These are phyloP conservation scores for Thymelicus acteon DNA, from an alignment of 2,888 invertebrate genomes.

Conservation along the genomic window DNA sequence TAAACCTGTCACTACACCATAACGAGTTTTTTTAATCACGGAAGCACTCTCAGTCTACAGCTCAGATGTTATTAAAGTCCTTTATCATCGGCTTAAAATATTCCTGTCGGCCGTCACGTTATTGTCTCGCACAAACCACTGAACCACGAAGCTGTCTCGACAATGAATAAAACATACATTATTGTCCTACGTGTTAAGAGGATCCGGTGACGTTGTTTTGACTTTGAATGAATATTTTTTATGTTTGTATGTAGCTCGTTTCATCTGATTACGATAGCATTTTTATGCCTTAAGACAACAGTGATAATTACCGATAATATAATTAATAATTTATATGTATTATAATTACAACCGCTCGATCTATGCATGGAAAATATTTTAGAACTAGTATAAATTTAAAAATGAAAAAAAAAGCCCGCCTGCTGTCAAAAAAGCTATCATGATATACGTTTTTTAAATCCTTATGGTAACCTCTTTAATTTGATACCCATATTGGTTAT, in stretches of 20 bases:
- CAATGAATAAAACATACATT: conserved; percentile 40
- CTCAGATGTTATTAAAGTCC: neutral
- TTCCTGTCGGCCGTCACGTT: conserved; percentile 5
- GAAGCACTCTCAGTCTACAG: neutral
- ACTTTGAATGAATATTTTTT: neutral
- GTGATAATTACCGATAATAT: too few species aligned
- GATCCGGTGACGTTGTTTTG: neutral
- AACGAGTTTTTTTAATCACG: neutral
- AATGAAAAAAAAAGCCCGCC: too few species aligned
- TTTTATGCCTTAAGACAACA: too few species aligned
- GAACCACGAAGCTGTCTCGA: conserved; percentile 16
- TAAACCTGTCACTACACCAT: neutral
- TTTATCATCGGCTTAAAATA: conserved; percentile 21
- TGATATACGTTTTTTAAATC: too few species aligned
- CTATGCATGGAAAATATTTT: too few species aligned
- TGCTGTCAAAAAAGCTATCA: too few species aligned
- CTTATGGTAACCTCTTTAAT: too few species aligned
- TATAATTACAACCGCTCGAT: too few species aligned
- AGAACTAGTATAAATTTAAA: too few species aligned
- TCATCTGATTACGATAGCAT: neutral
- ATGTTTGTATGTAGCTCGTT: neutral
- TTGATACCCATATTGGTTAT: too few species aligned
- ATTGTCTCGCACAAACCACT: conserved; percentile 11
- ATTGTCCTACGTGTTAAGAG: neutral
- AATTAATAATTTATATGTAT: too few species aligned